A percentile compares a stretch with the other conserved stretches of the same genome.
phyloP scores from a whole-genome alignment of 2,797 vertebrate species.

The Loriculus beryllinus region DNA sequence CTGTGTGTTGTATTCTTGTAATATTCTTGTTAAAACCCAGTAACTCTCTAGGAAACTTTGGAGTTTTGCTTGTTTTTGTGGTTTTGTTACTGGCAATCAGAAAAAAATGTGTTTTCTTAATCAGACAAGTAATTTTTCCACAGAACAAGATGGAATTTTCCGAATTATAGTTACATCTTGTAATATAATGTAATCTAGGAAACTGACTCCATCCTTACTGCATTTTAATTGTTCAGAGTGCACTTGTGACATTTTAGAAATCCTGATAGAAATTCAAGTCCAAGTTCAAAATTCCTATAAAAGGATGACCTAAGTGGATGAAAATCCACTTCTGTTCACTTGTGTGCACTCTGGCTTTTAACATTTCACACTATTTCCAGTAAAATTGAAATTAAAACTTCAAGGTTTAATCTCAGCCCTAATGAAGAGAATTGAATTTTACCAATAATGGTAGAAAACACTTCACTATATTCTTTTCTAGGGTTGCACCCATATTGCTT shows the following conservation, averaged over 20 bases:
- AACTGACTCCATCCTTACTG: neutral
- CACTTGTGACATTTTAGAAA: neutral
- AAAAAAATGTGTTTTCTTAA: neutral
- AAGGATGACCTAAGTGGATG: neutral
- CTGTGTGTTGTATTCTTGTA: neutral
- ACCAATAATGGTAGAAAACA: neutral
- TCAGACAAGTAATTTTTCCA: neutral
- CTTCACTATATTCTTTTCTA: neutral
- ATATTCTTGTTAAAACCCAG: neutral
- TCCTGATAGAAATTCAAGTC: neutral
- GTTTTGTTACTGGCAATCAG: neutral
- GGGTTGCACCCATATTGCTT: neutral
- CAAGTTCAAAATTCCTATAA: neutral
- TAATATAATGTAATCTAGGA: neutral
- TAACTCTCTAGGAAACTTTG: neutral
- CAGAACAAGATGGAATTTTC: neutral
- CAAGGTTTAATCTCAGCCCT: neutral
- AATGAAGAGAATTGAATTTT: neutral
- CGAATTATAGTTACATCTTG: neutral
- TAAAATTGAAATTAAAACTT: neutral
- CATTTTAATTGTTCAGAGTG: neutral
- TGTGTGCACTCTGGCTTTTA: neutral
- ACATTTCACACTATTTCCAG: neutral
- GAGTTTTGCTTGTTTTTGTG: neutral
- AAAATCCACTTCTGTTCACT: neutral